A percentile compares a stretch with the other conserved stretches of the same genome.
Evolutionary conservation across 2,888 invertebrate genomes (phyloP).

Genomic region (Brenthis hecate): DNA sequence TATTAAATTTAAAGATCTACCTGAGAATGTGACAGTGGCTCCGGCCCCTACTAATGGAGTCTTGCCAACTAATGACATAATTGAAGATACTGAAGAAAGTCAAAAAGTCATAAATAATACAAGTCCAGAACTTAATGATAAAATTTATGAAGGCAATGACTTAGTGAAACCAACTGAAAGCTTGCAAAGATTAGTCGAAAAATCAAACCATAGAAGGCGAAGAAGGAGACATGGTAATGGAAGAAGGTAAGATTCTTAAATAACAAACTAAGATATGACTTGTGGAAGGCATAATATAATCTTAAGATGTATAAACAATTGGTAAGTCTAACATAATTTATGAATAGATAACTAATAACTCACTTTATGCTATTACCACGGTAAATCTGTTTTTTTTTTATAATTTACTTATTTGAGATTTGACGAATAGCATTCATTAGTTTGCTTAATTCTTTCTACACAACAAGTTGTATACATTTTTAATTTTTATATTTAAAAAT

Average conservation of each 20-base stretch:
- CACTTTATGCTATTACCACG: too few relatives aligned
- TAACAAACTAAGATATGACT: neutral
- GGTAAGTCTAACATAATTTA: too few relatives aligned
- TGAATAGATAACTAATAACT: too few relatives aligned
- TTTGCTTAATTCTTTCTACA: neutral
- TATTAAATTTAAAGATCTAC: slow-evolving; percentile 68
- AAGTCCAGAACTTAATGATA: slow-evolving; percentile 52
- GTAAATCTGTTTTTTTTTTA: too few relatives aligned
- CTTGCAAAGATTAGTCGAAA: slow-evolving; percentile 64
- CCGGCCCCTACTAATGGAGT: slow-evolving; percentile 77
- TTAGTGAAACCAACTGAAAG: slow-evolving; percentile 70
- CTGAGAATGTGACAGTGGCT: slow-evolving; percentile 73
- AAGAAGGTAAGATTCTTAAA: slow-evolving; percentile 59
- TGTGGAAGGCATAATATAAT: too few relatives aligned
- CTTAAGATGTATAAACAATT: too few relatives aligned
- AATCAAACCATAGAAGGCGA: slow-evolving; percentile 55
- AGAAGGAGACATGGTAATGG: slow-evolving; percentile 72
- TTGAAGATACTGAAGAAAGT: slow-evolving; percentile 53
- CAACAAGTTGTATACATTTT: neutral
- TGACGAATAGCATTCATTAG: too few relatives aligned
- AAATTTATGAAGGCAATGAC: slow-evolving; percentile 57
- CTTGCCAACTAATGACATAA: slow-evolving; percentile 64
- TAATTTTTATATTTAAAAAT: too few relatives aligned
- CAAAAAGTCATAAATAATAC: slow-evolving; percentile 58
- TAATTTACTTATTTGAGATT: too few relatives aligned